Base-by-base conservation (phyloP, 2,888 invertebrate genomes). In the Eupithecia subumbrata region DNA sequence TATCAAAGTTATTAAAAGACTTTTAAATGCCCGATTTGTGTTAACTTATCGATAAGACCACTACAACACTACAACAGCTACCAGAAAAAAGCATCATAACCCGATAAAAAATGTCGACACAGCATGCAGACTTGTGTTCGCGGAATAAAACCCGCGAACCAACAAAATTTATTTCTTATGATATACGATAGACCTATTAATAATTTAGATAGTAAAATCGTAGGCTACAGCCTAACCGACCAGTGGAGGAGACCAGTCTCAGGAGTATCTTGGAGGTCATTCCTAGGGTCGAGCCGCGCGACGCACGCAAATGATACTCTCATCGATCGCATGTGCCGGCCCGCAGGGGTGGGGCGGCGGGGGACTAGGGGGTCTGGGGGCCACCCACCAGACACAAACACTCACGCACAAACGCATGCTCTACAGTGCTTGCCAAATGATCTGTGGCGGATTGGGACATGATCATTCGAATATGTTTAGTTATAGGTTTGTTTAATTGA, bases 371-470 rank as follows among this genome's bases (percentile, higher is more conserved):
- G 56, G 56, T 22, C 56, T 22, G 71, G 64, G 75, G 5, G 79
- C 73, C 79, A 78, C 83, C 83, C 85, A 84, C 86, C 88, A 88
- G 88, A 87, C 89, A 87, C 86, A 86, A 87, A 88, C 88, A 87
- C 87, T 84, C 87, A 89, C 90, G 87, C 80, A 85, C 88, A 88
- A 91, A 89, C 91, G 86, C 90, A 88, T 89, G 86, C 89, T 85
- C 91, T 91, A 92, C 91, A 91, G 92, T 92, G 92, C 92, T 90
- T 91, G 92, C 91, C 93, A 93, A 94, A 94, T 94, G 93, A 93
- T 90, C 60, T 60, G 93, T 91, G 89, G 85, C 5, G 82, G 79
- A 86, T 64, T 69, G 45, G 16, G 34, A 64, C 64, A 64, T 64
- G 34, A 64, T 64, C 64, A 34, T 64, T 18, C 30, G 64, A 34